A percentile compares a stretch with the other conserved stretches of the same genome.
phyloP scores from a whole-genome alignment of 2,797 vertebrate genomes.

The Masticophis lateralis region DNA sequence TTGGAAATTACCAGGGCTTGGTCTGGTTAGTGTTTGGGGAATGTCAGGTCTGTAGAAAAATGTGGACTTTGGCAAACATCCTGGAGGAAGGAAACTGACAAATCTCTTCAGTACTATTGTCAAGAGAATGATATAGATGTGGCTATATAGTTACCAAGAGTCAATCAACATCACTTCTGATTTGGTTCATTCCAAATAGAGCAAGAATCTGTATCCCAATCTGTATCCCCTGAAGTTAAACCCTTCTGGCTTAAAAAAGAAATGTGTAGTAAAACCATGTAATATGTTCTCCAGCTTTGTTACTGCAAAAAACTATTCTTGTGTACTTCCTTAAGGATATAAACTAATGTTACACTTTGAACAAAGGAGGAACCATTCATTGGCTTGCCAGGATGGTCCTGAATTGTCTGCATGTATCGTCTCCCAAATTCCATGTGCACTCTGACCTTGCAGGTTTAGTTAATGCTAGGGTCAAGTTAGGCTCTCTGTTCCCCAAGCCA shows the following conservation, averaged over 20 bases:
- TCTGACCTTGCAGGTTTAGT: not conserved
- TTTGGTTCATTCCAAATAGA: not conserved
- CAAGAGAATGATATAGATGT: not conserved
- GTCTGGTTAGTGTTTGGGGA: not conserved
- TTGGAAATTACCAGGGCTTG: not conserved
- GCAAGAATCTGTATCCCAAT: not conserved
- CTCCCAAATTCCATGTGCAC: not conserved
- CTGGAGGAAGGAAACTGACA: not conserved
- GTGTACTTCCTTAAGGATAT: not conserved
- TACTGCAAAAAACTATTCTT: not conserved
- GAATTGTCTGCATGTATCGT: not conserved
- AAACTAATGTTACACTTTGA: not conserved
- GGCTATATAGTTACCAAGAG: not conserved
- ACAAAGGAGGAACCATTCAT: not conserved
- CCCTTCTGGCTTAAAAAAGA: not conserved
- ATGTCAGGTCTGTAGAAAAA: not conserved
- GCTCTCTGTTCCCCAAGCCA: not conserved
- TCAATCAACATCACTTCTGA: not conserved
- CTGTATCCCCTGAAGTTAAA: not conserved
- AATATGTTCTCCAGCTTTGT: not conserved
- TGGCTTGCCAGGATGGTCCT: not conserved
- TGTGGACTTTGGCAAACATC: not conserved
- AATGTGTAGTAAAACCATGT: not conserved
- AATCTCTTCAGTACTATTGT: not conserved
- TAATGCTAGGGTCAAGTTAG: not conserved